Evolutionary conservation across 2,797 vertebrate genomes (phyloP), one percentile per base, ranked within the genome.

Genomic region (Peromyscus melanophrys): DNA sequence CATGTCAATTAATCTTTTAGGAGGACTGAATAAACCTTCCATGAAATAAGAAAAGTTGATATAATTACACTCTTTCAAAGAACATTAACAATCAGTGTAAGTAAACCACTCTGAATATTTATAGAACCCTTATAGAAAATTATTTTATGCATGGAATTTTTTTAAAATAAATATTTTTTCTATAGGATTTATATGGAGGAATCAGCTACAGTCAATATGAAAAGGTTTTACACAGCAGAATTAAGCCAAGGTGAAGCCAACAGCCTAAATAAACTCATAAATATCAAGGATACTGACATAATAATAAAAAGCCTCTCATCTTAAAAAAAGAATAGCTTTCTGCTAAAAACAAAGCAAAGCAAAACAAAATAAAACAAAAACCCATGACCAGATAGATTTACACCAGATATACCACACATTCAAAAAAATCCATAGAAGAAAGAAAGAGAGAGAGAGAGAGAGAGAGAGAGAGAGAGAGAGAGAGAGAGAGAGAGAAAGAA

Each of bases 141-240:
- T 2, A n/a, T 61, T 95, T 95, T 89, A 91, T 81, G 25, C 25
- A 34, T 89, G 14, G 11, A 40, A 6, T 1, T 25, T 77, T 57
- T 5, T 63, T 92, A 86, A 92, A 92, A 85, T 95, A 91, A 91
- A 91, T 75, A 86, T 86, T n/a, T 94, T 6, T 29, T 93, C 29
- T 55, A n/a, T 71, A 89, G 86, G 23, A 94, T 73, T 86, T 13
- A 84, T 16, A n/a, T 80, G 73, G 73, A 31, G 89, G 2, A 92
- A 55, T 59, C n/a, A n/a, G 2, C 21, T 92, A 31, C 17, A 71
- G 55, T 49, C 67, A 67, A 73, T n/a, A 49, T 11, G 34, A 63
- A 69, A 63, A 6, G 4, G 8, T 37, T 76, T 81, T 23, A 59
- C 4, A 61, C 1, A 67, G n/a, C 16, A 83, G 52, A 25, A 75